Conservation (phyloP, 2,113 vertebrate genomes). For the Eudyptes chrysolophus region DNA sequence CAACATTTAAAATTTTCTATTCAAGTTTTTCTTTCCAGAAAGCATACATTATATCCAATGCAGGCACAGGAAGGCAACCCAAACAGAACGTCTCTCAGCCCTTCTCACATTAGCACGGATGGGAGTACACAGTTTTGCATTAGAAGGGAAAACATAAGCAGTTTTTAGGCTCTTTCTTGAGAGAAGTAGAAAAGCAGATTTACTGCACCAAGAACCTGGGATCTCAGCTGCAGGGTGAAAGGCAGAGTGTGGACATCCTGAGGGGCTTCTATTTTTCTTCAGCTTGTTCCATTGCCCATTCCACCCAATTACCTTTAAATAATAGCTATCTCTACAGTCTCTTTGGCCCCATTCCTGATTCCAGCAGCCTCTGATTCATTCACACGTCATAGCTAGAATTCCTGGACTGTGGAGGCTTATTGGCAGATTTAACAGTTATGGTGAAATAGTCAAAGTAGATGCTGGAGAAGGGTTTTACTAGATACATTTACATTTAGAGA, state of each 20-base stretch:
- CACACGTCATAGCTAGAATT: background rate
- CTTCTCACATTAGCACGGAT: background rate
- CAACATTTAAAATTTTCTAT: background rate
- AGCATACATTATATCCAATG: background rate
- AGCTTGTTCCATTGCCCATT: conserved; percentile 28
- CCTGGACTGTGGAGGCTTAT: background rate
- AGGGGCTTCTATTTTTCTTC: conserved; percentile 7
- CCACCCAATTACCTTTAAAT: conserved; percentile 46
- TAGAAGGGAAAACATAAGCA: background rate
- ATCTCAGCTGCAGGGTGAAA: background rate
- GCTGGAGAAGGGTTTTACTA: background rate
- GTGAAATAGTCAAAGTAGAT: background rate
- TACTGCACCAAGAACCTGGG: background rate
- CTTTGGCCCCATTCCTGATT: conserved; percentile 1
- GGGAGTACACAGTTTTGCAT: background rate
- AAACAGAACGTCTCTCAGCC: background rate
- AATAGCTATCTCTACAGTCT: conserved; percentile 13
- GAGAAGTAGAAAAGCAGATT: background rate
- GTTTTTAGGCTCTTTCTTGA: background rate
- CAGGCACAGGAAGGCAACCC: background rate
- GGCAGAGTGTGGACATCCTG: background rate
- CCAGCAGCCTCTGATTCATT: conserved; percentile 12
- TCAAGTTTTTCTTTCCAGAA: background rate
- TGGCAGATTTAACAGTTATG: background rate
- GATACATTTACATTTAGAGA: background rate